A percentile compares a stretch with the other conserved stretches of the same genome.
Conservation (phyloP, 2,113 vertebrate species). For the Corythoichthys haematopterus region DNA sequence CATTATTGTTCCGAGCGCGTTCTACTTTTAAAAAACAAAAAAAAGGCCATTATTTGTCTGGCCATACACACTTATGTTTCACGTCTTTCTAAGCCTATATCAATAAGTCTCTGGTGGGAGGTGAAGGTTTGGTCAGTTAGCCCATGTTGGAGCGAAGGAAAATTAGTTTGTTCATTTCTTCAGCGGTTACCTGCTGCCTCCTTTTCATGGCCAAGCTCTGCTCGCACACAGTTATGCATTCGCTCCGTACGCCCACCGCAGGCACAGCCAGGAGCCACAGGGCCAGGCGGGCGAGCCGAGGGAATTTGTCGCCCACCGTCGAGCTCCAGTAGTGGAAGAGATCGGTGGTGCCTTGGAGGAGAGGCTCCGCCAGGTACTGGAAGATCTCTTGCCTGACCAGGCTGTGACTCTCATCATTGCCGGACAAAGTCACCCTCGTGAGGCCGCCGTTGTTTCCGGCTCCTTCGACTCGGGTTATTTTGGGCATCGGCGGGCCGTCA, state of each 20-base stretch:
- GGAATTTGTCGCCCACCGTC: slow-evolving; percentile 86
- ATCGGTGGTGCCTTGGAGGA: slow-evolving; percentile 79
- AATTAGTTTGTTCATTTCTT: slow-evolving; percentile 99
- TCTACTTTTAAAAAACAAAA: slow-evolving; percentile 29
- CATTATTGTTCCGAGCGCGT: slow-evolving; percentile 38
- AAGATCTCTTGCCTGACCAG: slow-evolving; percentile 84
- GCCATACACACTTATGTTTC: slow-evolving; percentile 62
- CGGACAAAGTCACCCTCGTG: slow-evolving; percentile 27
- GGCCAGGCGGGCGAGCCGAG: slow-evolving; percentile 86
- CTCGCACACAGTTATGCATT: slow-evolving; percentile 90
- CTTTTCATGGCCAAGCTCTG: slow-evolving; percentile 91
- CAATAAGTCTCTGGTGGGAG: slow-evolving; percentile 65
- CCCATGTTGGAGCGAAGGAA: slow-evolving; percentile 98
- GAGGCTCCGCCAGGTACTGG: slow-evolving; percentile 74
- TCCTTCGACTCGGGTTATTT: slow-evolving; percentile 80
- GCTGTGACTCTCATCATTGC: slow-evolving; percentile 61
- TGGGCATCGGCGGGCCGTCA: slow-evolving; percentile 74
- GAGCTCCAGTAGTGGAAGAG: slow-evolving; percentile 98
- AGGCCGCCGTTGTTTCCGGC: slow-evolving; percentile 49
- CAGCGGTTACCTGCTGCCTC: slow-evolving; percentile 87
- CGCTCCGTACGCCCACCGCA: slow-evolving; percentile 86
- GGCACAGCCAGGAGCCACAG: slow-evolving; percentile 97
- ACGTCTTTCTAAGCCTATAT: slow-evolving; percentile 60
- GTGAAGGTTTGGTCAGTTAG: slow-evolving; percentile 67
- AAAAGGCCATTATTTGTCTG: slow-evolving; percentile 51